Evolutionary conservation across 2,888 invertebrate species (phyloP), one percentile per base, ranked within the genome.

Genomic region (Cataglyphis rosenhaueri): DNA sequence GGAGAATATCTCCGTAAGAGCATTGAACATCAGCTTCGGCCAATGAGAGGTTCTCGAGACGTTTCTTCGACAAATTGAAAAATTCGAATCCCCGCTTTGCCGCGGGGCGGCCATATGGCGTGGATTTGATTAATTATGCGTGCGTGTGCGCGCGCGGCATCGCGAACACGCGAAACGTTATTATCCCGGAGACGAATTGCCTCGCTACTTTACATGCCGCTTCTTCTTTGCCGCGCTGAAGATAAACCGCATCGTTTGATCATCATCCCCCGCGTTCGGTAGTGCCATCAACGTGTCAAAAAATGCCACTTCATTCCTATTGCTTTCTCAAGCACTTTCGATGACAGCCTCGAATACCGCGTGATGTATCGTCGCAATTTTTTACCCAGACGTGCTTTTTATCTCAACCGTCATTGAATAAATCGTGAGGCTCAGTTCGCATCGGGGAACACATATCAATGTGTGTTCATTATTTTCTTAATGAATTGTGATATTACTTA

Each of bases 41-140:
- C 78, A 59, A 78, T 78, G 48, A 76, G 81, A 74, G 82, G 79
- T 73, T 65, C 76, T 18, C 66, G 83, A 55, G 48, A 68, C 71
- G 70, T 48, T 76, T 52, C 81, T 35, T 41, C 68, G 76, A 79
- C 74, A 66, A 70, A 65, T 65, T 48, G 79, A 75, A 85, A 84
- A 85, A 87, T 75, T 75, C 29, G 82, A 84, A 81, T 61, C 87
- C 52, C 8, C 83, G 75, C 85, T 81, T 90, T 68, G 87, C 87
- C 83, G 81, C 83, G 68, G 84, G 85, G 81, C 86, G 81, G 84
- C 92, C 92, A 91, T 91, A 91, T 91, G 91, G 92, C 92, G 88
- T 82, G 86, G 85, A 86, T 89, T 91, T 91, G 91, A 91, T 91
- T 91, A 92, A 91, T 92, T 86, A 85, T 81, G 61, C 70, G 84